Evolutionary conservation across 2,888 invertebrate species (phyloP), one percentile per base, ranked within the genome.

Genomic region (Tethea ocularis): DNA sequence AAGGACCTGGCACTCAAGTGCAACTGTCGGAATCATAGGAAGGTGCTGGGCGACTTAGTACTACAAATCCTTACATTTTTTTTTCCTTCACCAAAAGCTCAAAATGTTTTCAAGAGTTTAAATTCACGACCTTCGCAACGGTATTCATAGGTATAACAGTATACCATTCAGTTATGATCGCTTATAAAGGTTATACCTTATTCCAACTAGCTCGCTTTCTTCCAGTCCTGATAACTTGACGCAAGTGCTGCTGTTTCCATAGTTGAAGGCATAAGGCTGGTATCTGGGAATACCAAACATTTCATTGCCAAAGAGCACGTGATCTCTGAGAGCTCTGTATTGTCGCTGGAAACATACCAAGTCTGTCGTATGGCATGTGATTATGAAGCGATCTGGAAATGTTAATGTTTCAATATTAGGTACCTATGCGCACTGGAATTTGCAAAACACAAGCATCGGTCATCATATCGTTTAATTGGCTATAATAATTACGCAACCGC

Each of bases 321-420:
- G 63, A 69, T 86, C 82, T 8, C 85, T 63, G 0, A 88, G 71
- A 1, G 75, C 63, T 2, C 57, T 61, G 75, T 82, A 87, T 65
- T 87, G 88, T 0, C 75, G 76, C 68, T 80, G 80, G 77, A 87
- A 87, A 72, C 88, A 88, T 4, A 69, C 69, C 67, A 78, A 85
- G 76, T 88, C 87, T 0, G 83, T 86, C 0, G 80, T 77, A 65
- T 78, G 86, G 59, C 88, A 88, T 2, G 80, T 55, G 46, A 88
- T 80, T 51, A 86, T 68, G 72, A 73, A 77, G 22, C 74, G 77
- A 15, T 80, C 87, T 87, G 80, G 7, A 74, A 72, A 20, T 46
- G 20, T 10, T 7, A 29, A 52, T 33, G 26, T 23, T 23, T 52
- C 1, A 15, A n/a, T 11, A 51, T 1, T 7, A 51, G 15, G 2